Evolutionary conservation across 2,797 vertebrate species (phyloP).

Genomic region (Pseudochromis fuscus): DNA sequence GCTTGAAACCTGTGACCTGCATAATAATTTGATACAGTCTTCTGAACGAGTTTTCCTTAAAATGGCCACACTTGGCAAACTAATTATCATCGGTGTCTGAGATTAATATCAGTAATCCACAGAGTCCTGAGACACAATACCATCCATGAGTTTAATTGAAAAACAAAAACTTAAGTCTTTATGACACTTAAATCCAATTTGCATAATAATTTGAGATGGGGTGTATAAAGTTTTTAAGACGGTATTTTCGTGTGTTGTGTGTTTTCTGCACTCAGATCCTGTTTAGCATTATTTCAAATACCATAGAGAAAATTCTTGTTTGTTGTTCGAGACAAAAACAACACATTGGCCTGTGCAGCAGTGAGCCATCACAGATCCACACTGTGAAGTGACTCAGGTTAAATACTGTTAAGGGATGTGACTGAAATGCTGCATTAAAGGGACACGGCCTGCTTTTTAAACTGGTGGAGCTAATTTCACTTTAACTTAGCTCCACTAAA

Average conservation of each 20-base stretch:
- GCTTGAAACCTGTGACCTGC: too few relatives aligned
- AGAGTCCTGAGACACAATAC: too few relatives aligned
- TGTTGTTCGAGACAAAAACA: not conserved
- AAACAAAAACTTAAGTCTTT: too few relatives aligned
- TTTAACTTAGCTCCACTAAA: conserved; percentile 8
- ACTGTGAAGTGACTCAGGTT: conserved; percentile 28
- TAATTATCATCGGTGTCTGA: too few relatives aligned
- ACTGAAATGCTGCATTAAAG: conserved; percentile 23
- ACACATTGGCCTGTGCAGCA: conserved; percentile 13
- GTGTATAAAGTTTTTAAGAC: conserved; percentile 2
- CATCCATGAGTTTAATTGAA: too few relatives aligned
- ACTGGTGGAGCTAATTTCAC: conserved; percentile 7
- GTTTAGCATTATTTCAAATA: conserved; percentile 6
- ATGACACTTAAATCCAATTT: too few relatives aligned
- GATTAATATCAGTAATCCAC: too few relatives aligned
- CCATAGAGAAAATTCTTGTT: conserved; percentile 1
- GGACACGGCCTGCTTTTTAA: conserved; percentile 12
- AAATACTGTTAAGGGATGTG: conserved; percentile 31
- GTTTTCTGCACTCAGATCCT: not conserved
- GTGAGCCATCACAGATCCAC: conserved; percentile 25
- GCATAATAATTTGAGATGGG: too few relatives aligned
- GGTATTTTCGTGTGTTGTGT: too few relatives aligned
- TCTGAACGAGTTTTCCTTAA: too few relatives aligned
- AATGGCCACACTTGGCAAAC: too few relatives aligned
- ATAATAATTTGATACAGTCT: too few relatives aligned